Evolutionary conservation across 2,888 invertebrate genomes (phyloP), one percentile per base, ranked within the genome.

Genomic region (Phasia obesa): DNA sequence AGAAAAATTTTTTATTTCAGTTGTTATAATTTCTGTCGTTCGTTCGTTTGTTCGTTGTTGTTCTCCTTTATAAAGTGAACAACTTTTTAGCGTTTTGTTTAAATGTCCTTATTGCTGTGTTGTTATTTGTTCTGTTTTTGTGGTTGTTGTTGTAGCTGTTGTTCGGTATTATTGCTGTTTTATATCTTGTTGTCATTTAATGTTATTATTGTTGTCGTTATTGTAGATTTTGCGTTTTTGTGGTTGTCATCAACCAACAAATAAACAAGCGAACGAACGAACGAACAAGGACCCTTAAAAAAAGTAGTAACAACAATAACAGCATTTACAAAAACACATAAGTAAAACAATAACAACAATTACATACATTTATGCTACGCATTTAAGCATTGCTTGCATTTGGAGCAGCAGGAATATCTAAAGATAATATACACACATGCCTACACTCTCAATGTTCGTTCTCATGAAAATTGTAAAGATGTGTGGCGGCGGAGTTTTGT

Each of bases 161-260:
- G 44, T 53, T 44, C 27, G n/a, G n/a, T 42, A 27, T 44, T 51
- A 42, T 71, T 57, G 71, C 57, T 80, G 78, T 65, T 71, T 71
- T 71, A 78, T 71, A 71, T 57, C 65, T 51, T 78, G 71, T 73
- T 79, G 53, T 79, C 73, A 67, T 73, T 79, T 53, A 35, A 25
- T 60, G 60, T 60, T 74, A 67, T 74, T 74, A 49, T 65, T 51
- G n/a, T 49, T 65, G 42, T 64, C 42, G 42, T 62, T 80, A 64
- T 67, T 81, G 77, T 67, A 69, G 69, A 73, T 62, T 82, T 78
- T 78, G 51, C 51, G 69, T 82, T 82, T 69, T 78, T 77, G 76
- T 59, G 78, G 73, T 74, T 82, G 67, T 78, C 51, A 71, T 55
- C 70, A 70, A 53, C 71, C 55, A 78, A 67, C 42, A 69, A 75